Conservation (phyloP, 1,140 invertebrate species). For the Drosophila pectinifera region DNA sequence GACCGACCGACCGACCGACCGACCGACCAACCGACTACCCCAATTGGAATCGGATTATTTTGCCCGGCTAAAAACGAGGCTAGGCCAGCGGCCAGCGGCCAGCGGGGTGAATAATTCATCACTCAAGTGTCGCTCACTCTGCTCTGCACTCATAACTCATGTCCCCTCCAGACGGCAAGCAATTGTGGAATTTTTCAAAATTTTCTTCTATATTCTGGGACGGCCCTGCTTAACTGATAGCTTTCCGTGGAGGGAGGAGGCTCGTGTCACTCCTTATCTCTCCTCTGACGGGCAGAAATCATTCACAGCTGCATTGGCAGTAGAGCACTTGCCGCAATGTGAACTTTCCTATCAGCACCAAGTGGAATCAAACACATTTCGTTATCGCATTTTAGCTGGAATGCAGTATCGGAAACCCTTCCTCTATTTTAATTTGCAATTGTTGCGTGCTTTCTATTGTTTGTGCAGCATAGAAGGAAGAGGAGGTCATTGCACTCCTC, state of each 20-base stretch:
- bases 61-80: conserved; percentile 28
- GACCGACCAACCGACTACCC: neutral
- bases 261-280: conserved; percentile 26
- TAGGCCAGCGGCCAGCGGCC: conserved; percentile 4
- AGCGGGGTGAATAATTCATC: conserved; percentile 42
- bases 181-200: conserved; percentile 20
- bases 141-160: conserved; percentile 21
- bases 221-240: conserved; percentile 2
- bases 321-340: conserved; percentile 6
- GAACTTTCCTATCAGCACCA: conserved; percentile 8
- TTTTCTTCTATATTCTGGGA: conserved; percentile 7
- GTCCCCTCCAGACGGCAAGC: conserved; percentile 10
- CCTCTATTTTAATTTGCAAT: neutral
- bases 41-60: conserved; percentile 63
- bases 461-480: neutral
- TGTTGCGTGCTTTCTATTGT: neutral
- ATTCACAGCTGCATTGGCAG: conserved; percentile 16
- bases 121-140: conserved; percentile 41
- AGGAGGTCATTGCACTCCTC: conserved; percentile 63
- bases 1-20: conserved; percentile 4
- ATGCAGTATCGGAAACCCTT: neutral
- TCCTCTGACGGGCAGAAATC: conserved; percentile 2
- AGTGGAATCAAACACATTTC: conserved; percentile 6
- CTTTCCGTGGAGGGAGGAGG: neutral
- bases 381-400: neutral